Evolutionary conservation across 2,797 vertebrate genomes (phyloP).

Genomic region (Coracias cyanogaster): DNA sequence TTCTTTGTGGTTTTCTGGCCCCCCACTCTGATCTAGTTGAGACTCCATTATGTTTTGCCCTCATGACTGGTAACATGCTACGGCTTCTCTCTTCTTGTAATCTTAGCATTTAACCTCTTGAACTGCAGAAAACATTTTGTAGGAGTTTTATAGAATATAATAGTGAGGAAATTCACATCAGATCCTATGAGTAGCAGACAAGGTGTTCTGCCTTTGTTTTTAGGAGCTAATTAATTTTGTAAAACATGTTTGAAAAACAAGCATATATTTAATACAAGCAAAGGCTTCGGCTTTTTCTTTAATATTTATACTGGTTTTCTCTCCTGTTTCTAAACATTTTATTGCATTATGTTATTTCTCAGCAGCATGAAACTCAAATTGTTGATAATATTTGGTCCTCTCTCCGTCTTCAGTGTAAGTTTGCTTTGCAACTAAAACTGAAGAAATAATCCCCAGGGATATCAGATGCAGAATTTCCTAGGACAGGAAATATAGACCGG

Average conservation of each 20-base stretch:
- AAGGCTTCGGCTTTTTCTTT: background rate
- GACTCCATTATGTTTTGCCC: background rate
- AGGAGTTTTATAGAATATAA: background rate
- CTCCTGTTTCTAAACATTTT: background rate
- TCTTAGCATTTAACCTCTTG: background rate
- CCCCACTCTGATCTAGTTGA: background rate
- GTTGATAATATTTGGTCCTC: background rate
- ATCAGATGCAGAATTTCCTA: background rate
- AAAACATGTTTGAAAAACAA: background rate
- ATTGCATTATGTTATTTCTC: background rate
- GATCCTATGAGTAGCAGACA: background rate
- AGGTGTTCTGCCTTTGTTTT: background rate
- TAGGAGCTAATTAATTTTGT: background rate
- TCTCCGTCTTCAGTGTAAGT: background rate
- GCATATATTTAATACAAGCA: background rate
- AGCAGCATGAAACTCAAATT: background rate
- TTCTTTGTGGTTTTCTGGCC: background rate
- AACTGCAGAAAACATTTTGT: background rate
- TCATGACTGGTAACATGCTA: background rate
- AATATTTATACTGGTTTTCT: background rate
- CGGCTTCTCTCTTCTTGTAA: background rate
- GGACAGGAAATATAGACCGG: background rate
- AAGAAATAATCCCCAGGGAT: background rate
- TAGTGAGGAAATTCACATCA: background rate
- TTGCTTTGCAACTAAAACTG: background rate